Evolutionary conservation across 2,113 vertebrate species (phyloP).

Genomic region (Mobula hypostoma): DNA sequence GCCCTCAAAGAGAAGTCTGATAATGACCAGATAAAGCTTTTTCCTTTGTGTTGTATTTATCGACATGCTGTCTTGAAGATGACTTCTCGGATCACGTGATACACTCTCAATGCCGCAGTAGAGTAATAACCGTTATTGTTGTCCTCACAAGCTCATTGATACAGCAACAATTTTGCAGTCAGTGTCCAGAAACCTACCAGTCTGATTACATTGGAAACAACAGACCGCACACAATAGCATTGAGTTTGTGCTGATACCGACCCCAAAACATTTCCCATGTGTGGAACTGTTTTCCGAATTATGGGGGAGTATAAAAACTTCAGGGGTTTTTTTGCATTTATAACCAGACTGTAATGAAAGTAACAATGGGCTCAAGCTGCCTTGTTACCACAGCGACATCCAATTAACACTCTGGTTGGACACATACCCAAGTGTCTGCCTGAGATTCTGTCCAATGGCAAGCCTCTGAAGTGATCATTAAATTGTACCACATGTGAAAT

Average conservation of each 20-base stretch:
- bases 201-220: not conserved
- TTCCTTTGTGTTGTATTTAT: too few relatives aligned
- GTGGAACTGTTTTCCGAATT: not conserved
- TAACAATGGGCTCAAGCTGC: not conserved
- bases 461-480: constrained; percentile 18
- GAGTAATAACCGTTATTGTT: too few relatives aligned
- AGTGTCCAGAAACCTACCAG: not conserved
- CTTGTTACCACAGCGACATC: not conserved
- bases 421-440: not conserved
- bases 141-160: not conserved
- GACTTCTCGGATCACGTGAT: too few relatives aligned
- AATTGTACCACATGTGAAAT: constrained; percentile 1
- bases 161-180: not conserved
- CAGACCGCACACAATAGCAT: not conserved
- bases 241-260: not conserved
- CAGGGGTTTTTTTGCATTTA: not conserved
- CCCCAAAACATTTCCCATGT: not conserved
- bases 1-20: too few relatives aligned
- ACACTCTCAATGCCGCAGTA: too few relatives aligned
- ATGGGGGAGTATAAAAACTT: not conserved
- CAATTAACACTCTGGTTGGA: constrained; percentile 14
- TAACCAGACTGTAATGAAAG: not conserved
- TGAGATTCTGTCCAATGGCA: not conserved
- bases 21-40: too few relatives aligned
- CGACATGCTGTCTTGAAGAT: too few relatives aligned